Base-by-base conservation (phyloP, 1,140 invertebrate genomes). In the Oscheius sp. region DNA sequence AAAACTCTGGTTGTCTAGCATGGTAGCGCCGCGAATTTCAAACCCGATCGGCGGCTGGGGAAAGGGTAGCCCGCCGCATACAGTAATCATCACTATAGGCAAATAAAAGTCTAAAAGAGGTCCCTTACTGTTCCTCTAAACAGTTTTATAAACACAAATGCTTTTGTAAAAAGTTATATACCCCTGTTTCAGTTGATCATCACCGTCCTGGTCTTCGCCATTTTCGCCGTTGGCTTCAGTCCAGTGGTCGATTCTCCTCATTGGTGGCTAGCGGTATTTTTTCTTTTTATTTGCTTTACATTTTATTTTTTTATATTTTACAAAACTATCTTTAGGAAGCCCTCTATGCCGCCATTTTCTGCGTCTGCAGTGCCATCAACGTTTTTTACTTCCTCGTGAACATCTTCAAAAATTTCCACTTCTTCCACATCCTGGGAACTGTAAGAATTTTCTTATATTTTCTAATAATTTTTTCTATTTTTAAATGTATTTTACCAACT, bases 371-470 rank as follows among this genome's bases (percentile, higher is more conserved):
- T 26, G 23, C 28, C 4, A 26, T 55, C 49, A 55, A 55, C 49
- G 15, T 55, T 55, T 55, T 55, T 26, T 55, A 55, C 28, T 55
- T 55, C 23, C 23, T 55, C 49, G 49, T 55, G 7, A 55, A 55
- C 49, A 55, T 55, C 23, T 55, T 55, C 49, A 55, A 55, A 23
- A 7, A 55, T 23, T 55, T 55, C 23, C 15, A 55, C 23, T 7
- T 55, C 49, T 55, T 55, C 23, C 28, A 13, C 49, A 55, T 55
- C 49, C 7, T 55, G 15, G 7, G 23, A 15, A 13, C 49, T 4
- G 49, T 23, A 7, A 55, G 7, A 7, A 7, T n/a, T 42, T 42
- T n/a, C 38, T 42, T 42, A 10, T n/a, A 42, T n/a, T 42, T 10
- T 42, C 38, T 42, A 42, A n/a, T n/a, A n/a, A n/a, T n/a, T n/a